phyloP scores from a whole-genome alignment of 1,140 invertebrate species.

The Laodelphax striatellus region DNA sequence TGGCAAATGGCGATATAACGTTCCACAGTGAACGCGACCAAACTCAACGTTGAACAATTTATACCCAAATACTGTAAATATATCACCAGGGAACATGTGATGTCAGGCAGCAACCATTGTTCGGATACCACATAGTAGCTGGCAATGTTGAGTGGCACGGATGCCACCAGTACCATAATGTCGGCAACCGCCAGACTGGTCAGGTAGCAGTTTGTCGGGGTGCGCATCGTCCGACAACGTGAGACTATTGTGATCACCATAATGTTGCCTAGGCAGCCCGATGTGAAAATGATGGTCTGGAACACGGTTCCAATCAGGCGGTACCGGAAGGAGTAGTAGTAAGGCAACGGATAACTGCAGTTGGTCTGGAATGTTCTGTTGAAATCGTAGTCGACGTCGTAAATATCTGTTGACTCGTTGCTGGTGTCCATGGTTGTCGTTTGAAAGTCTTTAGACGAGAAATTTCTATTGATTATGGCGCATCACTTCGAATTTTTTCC shows the following conservation, averaged over 20 bases:
- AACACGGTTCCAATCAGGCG: constrained; percentile 43
- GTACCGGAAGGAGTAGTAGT: constrained; percentile 38
- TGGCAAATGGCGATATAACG: constrained; percentile 60
- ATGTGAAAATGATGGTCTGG: constrained; percentile 40
- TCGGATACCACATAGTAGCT: constrained; percentile 41
- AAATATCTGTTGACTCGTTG: no score
- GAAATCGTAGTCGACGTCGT: no score
- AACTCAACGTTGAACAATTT: constrained; percentile 50
- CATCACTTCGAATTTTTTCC: no score
- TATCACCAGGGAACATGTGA: constrained; percentile 46
- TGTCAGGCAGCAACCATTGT: constrained; percentile 39
- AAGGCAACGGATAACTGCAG: constrained; percentile 8
- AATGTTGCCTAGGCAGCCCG: constrained; percentile 44
- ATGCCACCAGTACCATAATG: constrained; percentile 40
- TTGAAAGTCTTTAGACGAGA: no score
- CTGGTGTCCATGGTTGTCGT: no score
- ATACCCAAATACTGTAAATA: constrained; percentile 56
- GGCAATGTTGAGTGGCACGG: constrained; percentile 46
- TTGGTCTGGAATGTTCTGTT: no score
- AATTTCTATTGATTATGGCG: no score
- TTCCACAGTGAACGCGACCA: constrained; percentile 64
- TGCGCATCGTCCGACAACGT: constrained; percentile 38
- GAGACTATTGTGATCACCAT: constrained; percentile 41
- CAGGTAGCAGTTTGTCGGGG: constrained; percentile 51
- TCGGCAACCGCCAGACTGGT: constrained; percentile 48